Percentiles rank a stretch among this genome's conserved stretches.
phyloP scores from a whole-genome alignment of 2,797 vertebrate species.

The Thamnophis elegans region DNA sequence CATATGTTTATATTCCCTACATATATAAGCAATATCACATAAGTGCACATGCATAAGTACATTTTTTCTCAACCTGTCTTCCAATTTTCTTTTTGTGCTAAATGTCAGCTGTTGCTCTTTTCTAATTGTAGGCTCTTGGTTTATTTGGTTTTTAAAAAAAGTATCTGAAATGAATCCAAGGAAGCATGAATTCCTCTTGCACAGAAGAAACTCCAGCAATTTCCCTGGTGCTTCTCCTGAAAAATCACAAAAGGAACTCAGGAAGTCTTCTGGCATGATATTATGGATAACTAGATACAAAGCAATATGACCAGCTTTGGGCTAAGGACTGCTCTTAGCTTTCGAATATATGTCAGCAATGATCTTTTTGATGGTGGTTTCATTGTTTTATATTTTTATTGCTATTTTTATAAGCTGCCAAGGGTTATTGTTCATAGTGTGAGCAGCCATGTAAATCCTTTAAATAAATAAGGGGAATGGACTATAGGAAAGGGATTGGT shows the following conservation, averaged over 20 bases:
- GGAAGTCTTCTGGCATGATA: background rate
- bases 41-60: background rate
- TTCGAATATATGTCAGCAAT: background rate
- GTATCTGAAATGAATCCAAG: background rate
- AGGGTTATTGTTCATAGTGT: background rate
- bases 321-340: background rate
- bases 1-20: background rate
- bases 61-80: background rate
- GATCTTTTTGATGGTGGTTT: background rate
- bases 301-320: background rate
- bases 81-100: background rate
- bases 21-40: background rate
- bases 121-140: background rate
- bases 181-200: background rate
- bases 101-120: background rate
- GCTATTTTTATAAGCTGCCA: background rate
- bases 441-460: background rate
- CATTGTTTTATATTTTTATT: background rate
- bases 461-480: background rate
- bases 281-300: background rate
- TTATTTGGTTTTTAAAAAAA: background rate
- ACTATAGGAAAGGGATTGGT: background rate
- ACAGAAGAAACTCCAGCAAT: background rate
- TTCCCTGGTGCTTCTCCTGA: background rate
- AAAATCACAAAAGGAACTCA: background rate